Evolutionary conservation across 1,140 invertebrate species (phyloP).

Genomic region (Brachionus rotundiformis): DNA sequence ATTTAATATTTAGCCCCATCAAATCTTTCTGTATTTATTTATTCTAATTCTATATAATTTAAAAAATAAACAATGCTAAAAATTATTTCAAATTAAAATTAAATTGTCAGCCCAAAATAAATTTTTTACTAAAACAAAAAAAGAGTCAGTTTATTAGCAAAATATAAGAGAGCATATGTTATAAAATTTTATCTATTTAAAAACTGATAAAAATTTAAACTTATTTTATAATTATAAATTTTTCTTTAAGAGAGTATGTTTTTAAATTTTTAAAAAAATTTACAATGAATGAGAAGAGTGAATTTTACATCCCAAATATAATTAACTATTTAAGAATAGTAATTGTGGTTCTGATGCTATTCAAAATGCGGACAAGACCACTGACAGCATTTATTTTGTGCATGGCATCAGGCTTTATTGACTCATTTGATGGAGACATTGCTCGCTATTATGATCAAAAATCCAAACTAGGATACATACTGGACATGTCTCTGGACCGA

Average conservation of each 20-base stretch:
- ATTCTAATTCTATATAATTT: not conserved
- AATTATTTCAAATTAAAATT: not conserved
- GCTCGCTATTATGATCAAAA: not conserved
- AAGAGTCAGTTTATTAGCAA: no score
- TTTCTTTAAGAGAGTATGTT: not conserved
- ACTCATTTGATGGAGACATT: slow-evolving; percentile 20
- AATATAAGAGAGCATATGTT: not conserved
- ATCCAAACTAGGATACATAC: not conserved
- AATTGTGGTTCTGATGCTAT: not conserved
- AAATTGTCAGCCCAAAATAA: not conserved
- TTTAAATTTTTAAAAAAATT: not conserved
- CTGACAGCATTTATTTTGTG: not conserved
- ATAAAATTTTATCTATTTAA: not conserved
- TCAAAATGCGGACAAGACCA: slow-evolving; percentile 12
- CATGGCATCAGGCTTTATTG: not conserved
- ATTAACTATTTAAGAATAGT: not conserved
- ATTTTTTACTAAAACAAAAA: no score
- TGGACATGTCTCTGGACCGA: slow-evolving; percentile 3
- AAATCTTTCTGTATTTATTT: no score
- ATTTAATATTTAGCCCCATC: no score
- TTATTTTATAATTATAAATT: not conserved
- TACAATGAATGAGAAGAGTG: not conserved
- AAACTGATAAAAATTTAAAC: not conserved
- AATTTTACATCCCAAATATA: not conserved
- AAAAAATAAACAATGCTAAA: no score